Evolutionary conservation across 2,888 invertebrate species (phyloP).

Genomic region (Phanerotoma sp.): DNA sequence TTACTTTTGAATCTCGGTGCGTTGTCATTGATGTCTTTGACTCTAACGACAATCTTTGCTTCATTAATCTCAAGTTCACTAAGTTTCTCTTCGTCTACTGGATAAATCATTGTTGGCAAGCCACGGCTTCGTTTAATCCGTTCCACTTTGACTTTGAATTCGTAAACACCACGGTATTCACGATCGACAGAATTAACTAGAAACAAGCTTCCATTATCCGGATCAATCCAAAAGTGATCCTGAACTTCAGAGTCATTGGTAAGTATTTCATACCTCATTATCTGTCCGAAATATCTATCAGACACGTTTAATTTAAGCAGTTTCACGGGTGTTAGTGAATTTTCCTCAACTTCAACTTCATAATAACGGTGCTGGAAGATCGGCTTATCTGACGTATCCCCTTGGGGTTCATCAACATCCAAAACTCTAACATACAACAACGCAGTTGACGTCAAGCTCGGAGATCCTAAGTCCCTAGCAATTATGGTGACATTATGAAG

Average conservation of each 20-base stretch:
- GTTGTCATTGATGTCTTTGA: conserved; percentile 83
- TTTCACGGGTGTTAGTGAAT: conserved; percentile 73
- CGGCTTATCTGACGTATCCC: conserved; percentile 59
- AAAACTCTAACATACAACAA: conserved; percentile 69
- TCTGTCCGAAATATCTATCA: conserved; percentile 65
- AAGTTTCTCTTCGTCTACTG: conserved; percentile 71
- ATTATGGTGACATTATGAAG: conserved; percentile 76
- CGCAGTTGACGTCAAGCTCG: conserved; percentile 78
- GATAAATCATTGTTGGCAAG: conserved; percentile 75
- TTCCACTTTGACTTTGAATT: conserved; percentile 61
- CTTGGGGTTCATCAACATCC: conserved; percentile 66
- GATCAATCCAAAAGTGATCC: conserved; percentile 72
- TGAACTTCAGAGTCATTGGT: conserved; percentile 63
- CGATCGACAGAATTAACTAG: conserved; percentile 75
- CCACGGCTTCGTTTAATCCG: conserved; percentile 67
- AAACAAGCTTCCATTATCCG: conserved; percentile 74
- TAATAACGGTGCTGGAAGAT: conserved; percentile 72
- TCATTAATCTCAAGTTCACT: conserved; percentile 73
- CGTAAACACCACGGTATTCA: conserved; percentile 69
- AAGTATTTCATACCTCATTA: conserved; percentile 67
- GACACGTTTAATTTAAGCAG: conserved; percentile 77
- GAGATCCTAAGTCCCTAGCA: conserved; percentile 83
- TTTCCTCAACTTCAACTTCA: conserved; percentile 81
- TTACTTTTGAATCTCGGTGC: conserved; percentile 73
- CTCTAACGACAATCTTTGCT: conserved; percentile 75